Percentiles rank a stretch among this genome's conserved stretches.
These are phyloP conservation scores for Bellardia pandia DNA, from an alignment of 2,888 invertebrate species.

Conservation along the genomic window DNA sequence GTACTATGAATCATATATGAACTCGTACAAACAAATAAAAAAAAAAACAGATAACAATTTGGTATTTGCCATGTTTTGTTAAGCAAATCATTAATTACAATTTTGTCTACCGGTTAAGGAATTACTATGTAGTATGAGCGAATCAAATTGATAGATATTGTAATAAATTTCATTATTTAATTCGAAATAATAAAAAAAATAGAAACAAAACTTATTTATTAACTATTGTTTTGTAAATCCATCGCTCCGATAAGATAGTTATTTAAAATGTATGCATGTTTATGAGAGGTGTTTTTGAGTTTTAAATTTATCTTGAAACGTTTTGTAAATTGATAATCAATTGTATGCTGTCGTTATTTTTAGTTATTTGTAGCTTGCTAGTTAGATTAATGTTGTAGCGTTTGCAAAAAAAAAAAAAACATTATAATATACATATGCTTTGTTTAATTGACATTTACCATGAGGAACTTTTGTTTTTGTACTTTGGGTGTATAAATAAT, in stretches of 20 bases:
- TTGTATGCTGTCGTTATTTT: conserved; percentile 58
- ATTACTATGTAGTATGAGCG: conserved; percentile 1
- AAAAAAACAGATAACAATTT: conserved; percentile 46
- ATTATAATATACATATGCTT: conserved; percentile 44
- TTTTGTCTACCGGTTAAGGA: conserved; percentile 48
- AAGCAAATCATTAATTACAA: conserved; percentile 65
- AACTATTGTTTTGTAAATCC: conserved; percentile 62
- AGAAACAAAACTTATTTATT: conserved; percentile 55
- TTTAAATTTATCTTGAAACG: conserved; percentile 45
- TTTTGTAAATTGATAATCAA: conserved; percentile 64
- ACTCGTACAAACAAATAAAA: neutral
- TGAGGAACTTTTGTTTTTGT: conserved; percentile 49
- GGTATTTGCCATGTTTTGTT: conserved; percentile 62
- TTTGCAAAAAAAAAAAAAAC: neutral
- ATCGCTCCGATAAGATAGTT: conserved; percentile 15
- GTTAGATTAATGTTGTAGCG: conserved; percentile 25
- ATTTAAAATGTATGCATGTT: conserved; percentile 3
- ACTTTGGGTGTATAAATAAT: conserved; percentile 60
- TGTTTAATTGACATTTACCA: conserved; percentile 70
- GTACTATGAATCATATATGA: neutral
- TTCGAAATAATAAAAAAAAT: conserved; percentile 31
- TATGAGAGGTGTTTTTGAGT: conserved; percentile 1
- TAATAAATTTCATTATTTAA: conserved; percentile 65
- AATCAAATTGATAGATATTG: conserved; percentile 36
- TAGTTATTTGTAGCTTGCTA: neutral